Conservation (phyloP, 2,888 invertebrate species). For the Beris morrisii region DNA sequence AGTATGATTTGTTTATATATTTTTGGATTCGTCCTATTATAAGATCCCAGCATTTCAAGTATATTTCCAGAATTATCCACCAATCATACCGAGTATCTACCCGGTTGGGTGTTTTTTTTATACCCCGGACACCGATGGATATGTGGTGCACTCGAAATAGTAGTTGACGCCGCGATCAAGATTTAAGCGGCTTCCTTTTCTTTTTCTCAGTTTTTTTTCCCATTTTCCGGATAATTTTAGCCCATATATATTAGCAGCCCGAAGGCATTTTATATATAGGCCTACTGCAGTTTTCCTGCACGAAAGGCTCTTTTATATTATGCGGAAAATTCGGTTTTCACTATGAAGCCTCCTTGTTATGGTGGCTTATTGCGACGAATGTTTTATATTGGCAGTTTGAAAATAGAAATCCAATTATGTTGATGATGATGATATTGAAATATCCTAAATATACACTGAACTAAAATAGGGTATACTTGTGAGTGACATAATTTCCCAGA, state of each 20-base stretch:
- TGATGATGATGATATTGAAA: slow-evolving; percentile 27
- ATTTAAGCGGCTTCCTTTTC: too few species aligned
- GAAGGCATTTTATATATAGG: slow-evolving; percentile 24
- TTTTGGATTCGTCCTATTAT: too few species aligned
- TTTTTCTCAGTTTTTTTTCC: too few species aligned
- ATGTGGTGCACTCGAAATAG: too few species aligned
- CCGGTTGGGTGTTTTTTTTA: too few species aligned
- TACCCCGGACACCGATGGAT: too few species aligned
- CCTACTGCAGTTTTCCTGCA: slow-evolving; percentile 18
- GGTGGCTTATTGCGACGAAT: slow-evolving; percentile 9
- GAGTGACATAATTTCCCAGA: slow-evolving; percentile 35
- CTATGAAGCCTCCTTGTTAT: slow-evolving; percentile 8
- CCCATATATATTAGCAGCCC: slow-evolving; percentile 20
- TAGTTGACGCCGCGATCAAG: too few species aligned
- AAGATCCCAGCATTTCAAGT: too few species aligned
- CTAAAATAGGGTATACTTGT: not conserved
- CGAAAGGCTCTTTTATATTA: slow-evolving; percentile 9
- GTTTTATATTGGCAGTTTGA: slow-evolving; percentile 8
- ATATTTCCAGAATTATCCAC: too few species aligned
- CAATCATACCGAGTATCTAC: too few species aligned
- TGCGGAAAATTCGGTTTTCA: slow-evolving; percentile 18
- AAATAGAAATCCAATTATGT: slow-evolving; percentile 30
- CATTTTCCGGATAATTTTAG: slow-evolving; percentile 24
- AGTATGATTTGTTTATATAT: too few species aligned
- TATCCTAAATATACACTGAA: slow-evolving; percentile 24